Evolutionary conservation across 2,888 invertebrate genomes (phyloP).

Genomic region (Criorhina ranunculi): DNA sequence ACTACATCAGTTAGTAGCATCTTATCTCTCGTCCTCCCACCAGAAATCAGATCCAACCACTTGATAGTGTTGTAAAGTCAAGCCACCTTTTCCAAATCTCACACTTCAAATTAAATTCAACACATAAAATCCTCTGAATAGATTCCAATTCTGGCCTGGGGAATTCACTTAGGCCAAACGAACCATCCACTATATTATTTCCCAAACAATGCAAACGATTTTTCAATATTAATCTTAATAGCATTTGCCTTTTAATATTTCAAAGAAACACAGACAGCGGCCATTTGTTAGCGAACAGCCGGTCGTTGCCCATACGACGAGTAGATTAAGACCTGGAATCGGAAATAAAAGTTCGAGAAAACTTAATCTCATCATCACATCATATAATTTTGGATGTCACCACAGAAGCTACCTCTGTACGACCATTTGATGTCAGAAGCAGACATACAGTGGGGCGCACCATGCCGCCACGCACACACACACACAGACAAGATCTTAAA

Average conservation of each 20-base stretch:
- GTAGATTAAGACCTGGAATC: constrained; percentile 73
- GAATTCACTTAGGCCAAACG: constrained; percentile 63
- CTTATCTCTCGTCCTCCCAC: constrained; percentile 5
- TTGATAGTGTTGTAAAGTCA: constrained; percentile 6
- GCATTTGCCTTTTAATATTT: constrained; percentile 74
- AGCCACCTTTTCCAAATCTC: constrained; percentile 32
- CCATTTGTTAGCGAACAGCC: constrained; percentile 42
- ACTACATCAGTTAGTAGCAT: neutral
- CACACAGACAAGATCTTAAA: constrained; percentile 61
- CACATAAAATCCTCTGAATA: constrained; percentile 44
- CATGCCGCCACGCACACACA: constrained; percentile 28
- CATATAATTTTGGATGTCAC: constrained; percentile 83
- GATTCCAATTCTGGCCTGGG: constrained; percentile 13
- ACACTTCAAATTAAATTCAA: constrained; percentile 63
- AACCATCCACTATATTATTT: constrained; percentile 50
- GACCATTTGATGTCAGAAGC: constrained; percentile 63
- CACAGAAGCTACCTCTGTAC: constrained; percentile 79
- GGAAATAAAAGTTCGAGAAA: constrained; percentile 82
- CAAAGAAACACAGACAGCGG: constrained; percentile 37
- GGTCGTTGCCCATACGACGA: constrained; percentile 67
- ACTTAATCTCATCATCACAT: constrained; percentile 84
- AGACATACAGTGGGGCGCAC: constrained; percentile 13
- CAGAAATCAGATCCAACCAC: neutral
- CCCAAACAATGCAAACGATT: constrained; percentile 75
- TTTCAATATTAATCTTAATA: constrained; percentile 76